Base-by-base conservation (phyloP, 2,888 invertebrate species). In the Dolichomitus sp. region DNA sequence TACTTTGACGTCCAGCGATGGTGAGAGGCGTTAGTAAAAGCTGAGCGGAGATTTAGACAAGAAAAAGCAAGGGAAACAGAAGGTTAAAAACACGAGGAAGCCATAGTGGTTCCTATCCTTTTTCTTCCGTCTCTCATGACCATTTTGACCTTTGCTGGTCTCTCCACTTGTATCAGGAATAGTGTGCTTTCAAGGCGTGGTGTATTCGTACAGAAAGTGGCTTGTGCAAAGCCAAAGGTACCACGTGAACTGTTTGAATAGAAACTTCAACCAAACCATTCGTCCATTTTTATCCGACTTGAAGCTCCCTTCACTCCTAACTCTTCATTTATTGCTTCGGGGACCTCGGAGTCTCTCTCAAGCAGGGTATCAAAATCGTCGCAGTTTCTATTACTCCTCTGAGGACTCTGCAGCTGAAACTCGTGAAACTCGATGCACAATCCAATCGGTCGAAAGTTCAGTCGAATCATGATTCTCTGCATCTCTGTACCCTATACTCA, bases 361-460 rank as follows among this genome's bases (percentile, higher is more conserved):
- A 54, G 4, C 12, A 54, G 27, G 54, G 6, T 14, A 54, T 27
- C 27, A 12, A 2, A 23, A 23, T 23, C 9, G 11, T 54, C 54
- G 4, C 14, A 54, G 27, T 4, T 27, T 52, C 23, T 52, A 23
- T 27, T 11, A 12, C 27, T 5, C 12, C 7, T 54, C 70, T 17
- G 52, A 23, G 52, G 12, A 40, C 17, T 52, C 52, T 54, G 66
- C 50, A 57, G 30, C 50, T 68, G 72, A 54, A 73, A 42, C 50
- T n/a, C 63, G 40, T 68, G 72, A 61, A 76, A 42, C 59, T 80
- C 40, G 69, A 50, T 76, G 59, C 54, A 70, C 78, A 54, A 76
- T 85, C 74, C 77, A 81, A 80, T 84, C 81, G 73, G 54, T 78
- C 42, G 80, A 75, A 85, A 85, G 68, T 80, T 81, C 79, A 69